These are phyloP conservation scores for Hypolimnas misippus DNA, from an alignment of 2,888 invertebrate species.

Conservation along the genomic window DNA sequence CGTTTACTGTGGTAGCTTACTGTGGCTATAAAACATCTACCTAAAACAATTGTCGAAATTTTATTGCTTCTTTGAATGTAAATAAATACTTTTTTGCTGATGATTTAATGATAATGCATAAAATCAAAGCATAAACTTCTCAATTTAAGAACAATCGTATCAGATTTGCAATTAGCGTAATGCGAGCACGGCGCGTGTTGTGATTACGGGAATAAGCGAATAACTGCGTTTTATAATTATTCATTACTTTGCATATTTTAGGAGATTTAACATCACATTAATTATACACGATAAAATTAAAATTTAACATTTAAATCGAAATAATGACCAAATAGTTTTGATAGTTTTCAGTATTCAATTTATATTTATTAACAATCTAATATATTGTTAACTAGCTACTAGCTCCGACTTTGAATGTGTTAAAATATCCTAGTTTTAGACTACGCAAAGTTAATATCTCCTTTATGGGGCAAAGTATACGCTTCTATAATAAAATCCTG, in stretches of 20 bases:
- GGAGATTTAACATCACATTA: slow-evolving; percentile 10
- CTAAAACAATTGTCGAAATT: too few species aligned
- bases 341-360: slow-evolving; percentile 14
- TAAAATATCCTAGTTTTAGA: too few species aligned
- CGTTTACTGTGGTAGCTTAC: too few species aligned
- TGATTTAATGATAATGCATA: neutral
- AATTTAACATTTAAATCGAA: slow-evolving; percentile 12
- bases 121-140: neutral
- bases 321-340: slow-evolving; percentile 7
- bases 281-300: slow-evolving; percentile 12
- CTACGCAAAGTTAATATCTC: too few species aligned
- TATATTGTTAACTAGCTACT: too few species aligned
- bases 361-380: too few species aligned
- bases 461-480: too few species aligned
- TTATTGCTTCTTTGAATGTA: neutral
- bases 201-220: slow-evolving; percentile 23
- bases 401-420: too few species aligned
- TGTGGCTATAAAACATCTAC: too few species aligned
- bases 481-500: too few species aligned
- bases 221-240: slow-evolving; percentile 25
- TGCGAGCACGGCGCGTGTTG: slow-evolving; percentile 23
- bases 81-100: too few species aligned
- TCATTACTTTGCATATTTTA: slow-evolving; percentile 25
- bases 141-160: slow-evolving; percentile 4
- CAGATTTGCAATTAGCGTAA: slow-evolving; percentile 27